phyloP scores from a whole-genome alignment of 2,113 vertebrate species.

The Crotalus viridis region DNA sequence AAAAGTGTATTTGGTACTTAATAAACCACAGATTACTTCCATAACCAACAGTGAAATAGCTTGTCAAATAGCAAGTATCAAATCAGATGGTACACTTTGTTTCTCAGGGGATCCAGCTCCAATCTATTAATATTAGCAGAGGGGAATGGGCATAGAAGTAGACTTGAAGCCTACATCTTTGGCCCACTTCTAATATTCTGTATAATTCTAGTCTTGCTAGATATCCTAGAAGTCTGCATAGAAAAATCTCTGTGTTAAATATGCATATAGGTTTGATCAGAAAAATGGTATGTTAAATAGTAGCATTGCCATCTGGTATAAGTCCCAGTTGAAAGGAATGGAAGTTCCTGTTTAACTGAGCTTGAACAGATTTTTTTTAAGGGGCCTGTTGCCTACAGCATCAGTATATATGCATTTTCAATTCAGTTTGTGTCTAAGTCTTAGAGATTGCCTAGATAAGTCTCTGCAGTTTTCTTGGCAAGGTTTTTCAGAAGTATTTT shows the following conservation, averaged over 20 bases:
- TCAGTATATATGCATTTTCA: not conserved
- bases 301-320: not conserved
- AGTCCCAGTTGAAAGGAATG: not conserved
- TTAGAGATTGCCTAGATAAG: not conserved
- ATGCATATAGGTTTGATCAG: not conserved
- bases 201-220: not conserved
- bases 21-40: not conserved
- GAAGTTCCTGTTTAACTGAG: not conserved
- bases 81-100: not conserved
- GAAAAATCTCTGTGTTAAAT: not conserved
- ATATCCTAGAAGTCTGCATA: not conserved
- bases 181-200: not conserved
- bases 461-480: not conserved
- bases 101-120: not conserved
- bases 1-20: not conserved
- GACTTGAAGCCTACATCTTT: not conserved
- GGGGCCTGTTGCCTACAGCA: not conserved
- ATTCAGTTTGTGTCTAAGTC: not conserved
- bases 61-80: not conserved
- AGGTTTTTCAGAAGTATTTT: not conserved
- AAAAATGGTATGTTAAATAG: not conserved
- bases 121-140: not conserved
- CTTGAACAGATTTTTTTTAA: not conserved
- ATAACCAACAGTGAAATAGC: not conserved
- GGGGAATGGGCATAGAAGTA: not conserved